These are phyloP conservation scores for Aricia agestis DNA, from an alignment of 1,140 invertebrate species.

Conservation along the genomic window DNA sequence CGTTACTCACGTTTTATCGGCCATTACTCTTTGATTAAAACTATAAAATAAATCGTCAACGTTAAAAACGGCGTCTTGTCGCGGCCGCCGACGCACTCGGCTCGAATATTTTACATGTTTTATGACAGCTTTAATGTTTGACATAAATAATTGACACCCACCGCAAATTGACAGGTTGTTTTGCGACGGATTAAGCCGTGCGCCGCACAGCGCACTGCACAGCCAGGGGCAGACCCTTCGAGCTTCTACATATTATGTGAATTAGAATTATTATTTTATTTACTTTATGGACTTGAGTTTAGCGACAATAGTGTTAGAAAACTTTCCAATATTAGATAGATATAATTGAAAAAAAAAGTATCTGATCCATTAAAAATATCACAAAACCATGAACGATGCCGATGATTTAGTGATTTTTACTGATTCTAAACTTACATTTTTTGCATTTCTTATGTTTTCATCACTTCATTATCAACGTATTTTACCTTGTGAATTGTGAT, in stretches of 20 bases:
- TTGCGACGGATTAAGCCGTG: neutral
- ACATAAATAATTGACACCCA: constrained; percentile 14
- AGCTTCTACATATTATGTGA: neutral
- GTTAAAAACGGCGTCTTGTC: constrained; percentile 14
- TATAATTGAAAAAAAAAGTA: too few relatives aligned
- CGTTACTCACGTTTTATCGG: constrained; percentile 22
- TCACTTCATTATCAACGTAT: too few relatives aligned
- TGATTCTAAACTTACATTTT: too few relatives aligned
- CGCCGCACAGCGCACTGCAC: neutral
- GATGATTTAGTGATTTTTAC: too few relatives aligned
- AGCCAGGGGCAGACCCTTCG: neutral
- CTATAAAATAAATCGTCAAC: constrained; percentile 22
- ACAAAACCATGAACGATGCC: too few relatives aligned
- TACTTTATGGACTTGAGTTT: too few relatives aligned
- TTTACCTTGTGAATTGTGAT: neutral
- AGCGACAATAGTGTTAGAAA: too few relatives aligned
- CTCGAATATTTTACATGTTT: constrained; percentile 6
- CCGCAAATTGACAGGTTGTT: constrained; percentile 6
- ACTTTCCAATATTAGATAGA: too few relatives aligned
- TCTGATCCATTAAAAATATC: too few relatives aligned
- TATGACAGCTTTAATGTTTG: constrained; percentile 9
- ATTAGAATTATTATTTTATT: too few relatives aligned
- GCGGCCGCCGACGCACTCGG: constrained; percentile 2
- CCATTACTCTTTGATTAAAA: constrained; percentile 26
- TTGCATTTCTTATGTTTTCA: too few relatives aligned